Evolutionary conservation across 1,140 invertebrate species (phyloP).

Genomic region (Drosophila nebulosa): DNA sequence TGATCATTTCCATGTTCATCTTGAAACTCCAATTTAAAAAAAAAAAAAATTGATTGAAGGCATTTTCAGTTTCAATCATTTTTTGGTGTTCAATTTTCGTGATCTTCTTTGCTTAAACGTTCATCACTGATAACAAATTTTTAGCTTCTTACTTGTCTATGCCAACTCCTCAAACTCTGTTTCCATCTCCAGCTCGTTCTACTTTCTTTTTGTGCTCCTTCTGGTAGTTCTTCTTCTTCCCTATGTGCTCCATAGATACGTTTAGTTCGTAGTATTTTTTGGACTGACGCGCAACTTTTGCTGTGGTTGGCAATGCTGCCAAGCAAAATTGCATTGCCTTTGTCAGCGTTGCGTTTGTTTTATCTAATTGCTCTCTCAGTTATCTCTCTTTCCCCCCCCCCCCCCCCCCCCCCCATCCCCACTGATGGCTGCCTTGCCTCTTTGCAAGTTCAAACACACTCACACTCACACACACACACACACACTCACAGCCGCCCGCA

Average conservation of each 20-base stretch:
- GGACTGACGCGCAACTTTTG: slow-evolving; percentile 66
- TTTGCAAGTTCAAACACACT: neutral
- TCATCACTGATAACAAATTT: neutral
- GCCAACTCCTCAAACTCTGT: neutral
- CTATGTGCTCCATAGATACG: slow-evolving; percentile 26
- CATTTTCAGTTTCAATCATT: too few relatives aligned
- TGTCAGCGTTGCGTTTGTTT: slow-evolving; percentile 77
- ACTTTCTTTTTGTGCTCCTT: neutral
- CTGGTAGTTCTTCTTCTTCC: neutral
- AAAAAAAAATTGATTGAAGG: too few relatives aligned
- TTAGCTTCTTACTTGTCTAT: neutral
- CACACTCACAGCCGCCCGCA: slow-evolving; percentile 8
- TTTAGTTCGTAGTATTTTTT: slow-evolving; percentile 23
- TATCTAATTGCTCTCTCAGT: slow-evolving; percentile 65
- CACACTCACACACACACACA: neutral
- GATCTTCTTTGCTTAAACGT: too few relatives aligned
- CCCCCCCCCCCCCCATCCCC: neutral
- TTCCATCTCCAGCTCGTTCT: neutral
- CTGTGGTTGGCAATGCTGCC: slow-evolving; percentile 48
- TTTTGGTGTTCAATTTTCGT: too few relatives aligned
- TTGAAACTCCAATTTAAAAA: too few relatives aligned
- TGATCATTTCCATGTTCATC: too few relatives aligned
- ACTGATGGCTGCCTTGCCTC: neutral
- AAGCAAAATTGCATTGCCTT: slow-evolving; percentile 77
- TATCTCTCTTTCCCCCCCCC: neutral